phyloP scores from a whole-genome alignment of 2,113 vertebrate species.

The Perognathus longimembris region DNA sequence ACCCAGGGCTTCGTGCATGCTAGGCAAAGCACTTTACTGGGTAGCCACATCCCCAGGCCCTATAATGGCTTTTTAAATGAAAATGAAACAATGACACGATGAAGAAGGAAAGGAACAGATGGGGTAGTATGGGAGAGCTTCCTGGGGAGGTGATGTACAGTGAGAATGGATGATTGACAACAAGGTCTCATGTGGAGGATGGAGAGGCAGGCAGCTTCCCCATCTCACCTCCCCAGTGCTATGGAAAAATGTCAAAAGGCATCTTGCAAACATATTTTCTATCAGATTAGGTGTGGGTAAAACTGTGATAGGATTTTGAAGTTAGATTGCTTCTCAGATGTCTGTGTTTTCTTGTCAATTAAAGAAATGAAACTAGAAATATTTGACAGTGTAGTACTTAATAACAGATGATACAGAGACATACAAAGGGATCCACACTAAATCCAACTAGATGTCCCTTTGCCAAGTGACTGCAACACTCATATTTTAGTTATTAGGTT shows the following conservation, averaged over 20 bases:
- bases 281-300: not conserved
- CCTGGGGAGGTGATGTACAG: not conserved
- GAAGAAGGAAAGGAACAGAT: not conserved
- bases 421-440: not conserved
- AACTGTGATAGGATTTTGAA: constrained; percentile 35
- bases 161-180: not conserved
- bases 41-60: too few relatives aligned
- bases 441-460: not conserved
- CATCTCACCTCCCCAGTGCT: not conserved
- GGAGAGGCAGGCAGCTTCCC: not conserved
- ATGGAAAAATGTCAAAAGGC: not conserved
- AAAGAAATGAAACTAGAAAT: constrained; percentile 42
- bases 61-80: too few relatives aligned
- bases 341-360: not conserved
- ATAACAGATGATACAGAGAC: not conserved
- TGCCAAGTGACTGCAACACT: not conserved
- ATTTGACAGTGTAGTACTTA: not conserved
- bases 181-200: not conserved
- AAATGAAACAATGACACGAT: not conserved
- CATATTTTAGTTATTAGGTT: not conserved
- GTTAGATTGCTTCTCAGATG: not conserved
- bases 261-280: constrained; percentile 28
- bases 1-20: too few relatives aligned
- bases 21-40: too few relatives aligned
- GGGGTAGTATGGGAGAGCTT: not conserved